Percentiles rank a stretch among this genome's conserved stretches.
Conservation (phyloP, 2,888 invertebrate species). For the Chrysolina americana region DNA sequence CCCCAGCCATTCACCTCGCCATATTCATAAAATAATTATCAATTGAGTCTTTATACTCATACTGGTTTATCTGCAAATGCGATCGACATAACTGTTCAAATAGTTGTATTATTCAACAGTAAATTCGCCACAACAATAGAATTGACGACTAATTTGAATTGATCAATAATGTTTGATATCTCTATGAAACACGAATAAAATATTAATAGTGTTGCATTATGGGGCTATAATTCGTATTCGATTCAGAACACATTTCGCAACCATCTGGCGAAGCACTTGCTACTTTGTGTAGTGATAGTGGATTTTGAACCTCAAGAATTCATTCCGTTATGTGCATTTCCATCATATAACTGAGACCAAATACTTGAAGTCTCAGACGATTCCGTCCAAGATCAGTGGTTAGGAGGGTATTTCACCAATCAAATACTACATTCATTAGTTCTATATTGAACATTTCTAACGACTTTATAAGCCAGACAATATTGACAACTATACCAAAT, state of each 20-base stretch:
- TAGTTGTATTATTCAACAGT: constrained; percentile 9
- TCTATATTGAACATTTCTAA: too few species aligned
- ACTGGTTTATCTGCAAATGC: neutral
- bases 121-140: neutral
- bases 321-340: too few species aligned
- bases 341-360: too few species aligned
- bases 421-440: too few species aligned
- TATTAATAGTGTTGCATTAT: neutral
- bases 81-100: constrained; percentile 1
- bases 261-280: neutral
- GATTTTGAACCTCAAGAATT: too few species aligned
- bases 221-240: neutral
- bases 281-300: neutral
- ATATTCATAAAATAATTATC: neutral
- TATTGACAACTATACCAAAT: too few species aligned
- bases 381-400: too few species aligned
- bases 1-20: neutral
- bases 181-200: constrained; percentile 4
- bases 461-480: too few species aligned
- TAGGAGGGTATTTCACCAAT: too few species aligned
- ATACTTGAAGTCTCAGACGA: too few species aligned
- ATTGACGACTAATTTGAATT: neutral
- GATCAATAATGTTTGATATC: neutral
- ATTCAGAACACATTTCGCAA: neutral
- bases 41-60: neutral